Conservation (phyloP, 2,888 invertebrate species). For the Ypsolopha sequella region DNA sequence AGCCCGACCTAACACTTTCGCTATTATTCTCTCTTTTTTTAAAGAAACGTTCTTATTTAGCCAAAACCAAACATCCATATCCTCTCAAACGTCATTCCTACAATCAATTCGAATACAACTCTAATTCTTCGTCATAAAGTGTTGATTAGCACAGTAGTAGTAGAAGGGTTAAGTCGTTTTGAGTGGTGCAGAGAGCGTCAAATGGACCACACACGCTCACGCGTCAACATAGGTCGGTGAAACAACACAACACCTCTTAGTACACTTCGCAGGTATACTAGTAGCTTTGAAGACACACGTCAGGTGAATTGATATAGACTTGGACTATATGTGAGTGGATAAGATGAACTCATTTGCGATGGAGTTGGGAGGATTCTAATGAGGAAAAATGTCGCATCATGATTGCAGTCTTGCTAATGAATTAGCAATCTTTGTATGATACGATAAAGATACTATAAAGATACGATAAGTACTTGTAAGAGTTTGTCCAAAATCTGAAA, state of each 20-base stretch:
- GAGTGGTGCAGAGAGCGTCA: slow-evolving; percentile 15
- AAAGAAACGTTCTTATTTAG: slow-evolving; percentile 50
- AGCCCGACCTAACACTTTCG: slow-evolving; percentile 57
- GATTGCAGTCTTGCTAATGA: too few species aligned
- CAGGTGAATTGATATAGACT: slow-evolving; percentile 21
- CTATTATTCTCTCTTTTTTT: slow-evolving; percentile 48
- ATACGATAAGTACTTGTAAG: too few species aligned
- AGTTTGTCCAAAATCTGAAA: too few species aligned
- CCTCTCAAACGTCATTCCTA: background rate
- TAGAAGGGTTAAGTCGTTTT: slow-evolving; percentile 18
- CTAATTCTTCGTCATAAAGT: too few species aligned
- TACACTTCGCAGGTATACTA: slow-evolving; percentile 64
- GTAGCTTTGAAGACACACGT: slow-evolving; percentile 46
- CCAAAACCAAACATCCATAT: slow-evolving; percentile 18
- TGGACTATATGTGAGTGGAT: background rate
- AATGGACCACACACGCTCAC: slow-evolving; percentile 62
- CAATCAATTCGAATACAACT: too few species aligned
- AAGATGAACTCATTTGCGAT: too few species aligned
- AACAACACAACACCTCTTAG: slow-evolving; percentile 64
- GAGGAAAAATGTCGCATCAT: too few species aligned
- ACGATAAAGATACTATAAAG: too few species aligned
- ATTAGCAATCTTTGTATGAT: too few species aligned
- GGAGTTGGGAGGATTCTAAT: too few species aligned
- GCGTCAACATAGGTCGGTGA: slow-evolving; percentile 56
- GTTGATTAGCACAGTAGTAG: too few species aligned